Evolutionary conservation across 2,888 invertebrate species (phyloP), one percentile per base, ranked within the genome.

Genomic region (Drosophila lutescens): DNA sequence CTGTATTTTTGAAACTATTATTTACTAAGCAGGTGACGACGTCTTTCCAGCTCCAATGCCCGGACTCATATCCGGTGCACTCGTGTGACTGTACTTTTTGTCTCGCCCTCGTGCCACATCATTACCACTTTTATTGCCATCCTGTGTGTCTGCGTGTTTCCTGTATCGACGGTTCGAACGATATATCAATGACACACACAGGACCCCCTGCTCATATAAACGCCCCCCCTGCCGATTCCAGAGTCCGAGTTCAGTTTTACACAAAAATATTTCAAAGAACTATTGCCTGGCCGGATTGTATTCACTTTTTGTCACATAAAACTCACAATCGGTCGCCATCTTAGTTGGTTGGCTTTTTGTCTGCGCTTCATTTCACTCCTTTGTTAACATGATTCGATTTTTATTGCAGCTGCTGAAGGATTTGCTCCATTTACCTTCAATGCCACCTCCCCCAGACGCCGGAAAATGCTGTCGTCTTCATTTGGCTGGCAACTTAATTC

Each of bases 381-480:
- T 78, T 86, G 78, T 79, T 80, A 85, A 86, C 76, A 76, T 79
- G 86, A 86, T 80, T 82, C 74, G 79, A 74, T 87, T 83, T 74
- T 76, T 79, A 77, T 87, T 76, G 63, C 50, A 70, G 53, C 67
- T 72, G 67, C 67, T 56, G 59, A 75, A 76, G 82, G 86, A 86
- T 76, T 89, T 79, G 80, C 79, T 75, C 69, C 80, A 89, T 89
- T 89, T 89, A 66, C 75, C 78, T 84, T 77, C 74, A 86, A 77
- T 79, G 75, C 74, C 53, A 51, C 34, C 36, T 2, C 30, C 32
- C 2, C 4, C 54, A 51, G 66, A 54, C 34, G 26, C 41, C 49
- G 23, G 40, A 61, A 70, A 44, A 30, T 60, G 54, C 61, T 51
- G 50, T 41, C 32, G 49, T 51, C 51, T 61, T 57, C 58, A 70